phyloP scores from a whole-genome alignment of 2,888 invertebrate genomes.

The Agrochola circellaris region DNA sequence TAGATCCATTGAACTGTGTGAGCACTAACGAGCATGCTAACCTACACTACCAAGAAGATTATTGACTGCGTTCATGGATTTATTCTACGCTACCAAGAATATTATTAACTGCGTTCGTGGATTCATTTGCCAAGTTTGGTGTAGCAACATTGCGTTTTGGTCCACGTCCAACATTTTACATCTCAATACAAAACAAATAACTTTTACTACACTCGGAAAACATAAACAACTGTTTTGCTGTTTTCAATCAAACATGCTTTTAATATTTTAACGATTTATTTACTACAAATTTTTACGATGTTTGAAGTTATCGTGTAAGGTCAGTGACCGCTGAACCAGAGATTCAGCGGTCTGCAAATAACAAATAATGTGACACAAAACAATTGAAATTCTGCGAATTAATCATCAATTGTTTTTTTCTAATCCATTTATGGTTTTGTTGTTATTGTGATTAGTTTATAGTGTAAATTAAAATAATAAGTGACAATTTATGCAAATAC shows the following conservation, averaged over 20 bases:
- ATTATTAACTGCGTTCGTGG: not conserved
- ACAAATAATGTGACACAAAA: slow-evolving; percentile 26
- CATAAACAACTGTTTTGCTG: slow-evolving; percentile 39
- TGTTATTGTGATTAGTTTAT: not conserved
- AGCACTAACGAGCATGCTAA: not conserved
- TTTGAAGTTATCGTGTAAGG: slow-evolving; percentile 15
- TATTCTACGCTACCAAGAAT: not conserved
- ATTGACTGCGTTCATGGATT: not conserved
- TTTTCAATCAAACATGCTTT: slow-evolving; percentile 38
- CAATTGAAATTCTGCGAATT: slow-evolving; percentile 29
- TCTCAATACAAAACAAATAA: slow-evolving; percentile 25
- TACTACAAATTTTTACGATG: slow-evolving; percentile 21
- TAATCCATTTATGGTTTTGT: not conserved
- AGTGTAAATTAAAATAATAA: slow-evolving; percentile 2
- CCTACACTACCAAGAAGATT: not conserved
- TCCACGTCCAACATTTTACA: slow-evolving; percentile 24
- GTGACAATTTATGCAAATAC: not conserved
- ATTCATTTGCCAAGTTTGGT: slow-evolving; percentile 15
- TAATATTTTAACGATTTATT: slow-evolving; percentile 35
- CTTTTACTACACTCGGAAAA: slow-evolving; percentile 11
- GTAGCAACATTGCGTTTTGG: slow-evolving; percentile 8
- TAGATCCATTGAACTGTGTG: not conserved
- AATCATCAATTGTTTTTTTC: not conserved
- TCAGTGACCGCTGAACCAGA: slow-evolving; percentile 26
- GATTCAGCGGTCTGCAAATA: slow-evolving; percentile 26